A percentile compares a stretch with the other conserved stretches of the same genome.
Evolutionary conservation across 2,797 vertebrate genomes (phyloP).

Genomic region (Phataginus tricuspis): DNA sequence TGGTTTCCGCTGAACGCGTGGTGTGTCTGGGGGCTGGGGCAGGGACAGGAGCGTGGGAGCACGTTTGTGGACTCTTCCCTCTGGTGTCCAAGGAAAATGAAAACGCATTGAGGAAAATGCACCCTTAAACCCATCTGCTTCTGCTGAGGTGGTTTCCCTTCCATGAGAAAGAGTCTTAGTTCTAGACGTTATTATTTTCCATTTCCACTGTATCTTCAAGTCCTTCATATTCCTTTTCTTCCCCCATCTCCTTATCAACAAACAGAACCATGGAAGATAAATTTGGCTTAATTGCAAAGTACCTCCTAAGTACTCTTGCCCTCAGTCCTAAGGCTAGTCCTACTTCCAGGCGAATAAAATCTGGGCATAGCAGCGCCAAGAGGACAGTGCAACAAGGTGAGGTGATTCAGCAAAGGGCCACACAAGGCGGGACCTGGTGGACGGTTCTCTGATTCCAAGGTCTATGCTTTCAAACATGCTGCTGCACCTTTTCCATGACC

Average conservation of each 20-base stretch:
- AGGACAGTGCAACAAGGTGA: neutral
- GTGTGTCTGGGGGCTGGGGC: neutral
- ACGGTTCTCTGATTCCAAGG: neutral
- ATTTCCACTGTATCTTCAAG: neutral
- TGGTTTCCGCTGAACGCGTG: neutral
- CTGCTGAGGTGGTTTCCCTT: neutral
- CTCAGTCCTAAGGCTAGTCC: neutral
- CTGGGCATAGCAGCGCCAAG: neutral
- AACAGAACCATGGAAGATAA: neutral
- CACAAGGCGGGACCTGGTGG: neutral
- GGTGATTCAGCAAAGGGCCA: neutral
- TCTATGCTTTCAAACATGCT: neutral
- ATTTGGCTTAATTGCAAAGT: neutral
- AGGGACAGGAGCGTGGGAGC: accelerated
- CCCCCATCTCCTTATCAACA: neutral
- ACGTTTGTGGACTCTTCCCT: neutral
- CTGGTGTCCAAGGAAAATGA: neutral
- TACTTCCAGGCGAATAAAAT: neutral
- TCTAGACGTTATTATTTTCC: neutral
- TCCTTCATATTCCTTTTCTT: neutral
- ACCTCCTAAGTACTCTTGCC: neutral
- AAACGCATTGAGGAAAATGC: neutral
- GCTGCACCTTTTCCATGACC: neutral
- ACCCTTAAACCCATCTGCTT: neutral
- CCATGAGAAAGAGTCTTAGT: neutral